A percentile compares a stretch with the other conserved stretches of the same genome.
These are phyloP conservation scores for Drosophila infuscata DNA, from an alignment of 2,888 invertebrate genomes.

Conservation along the genomic window DNA sequence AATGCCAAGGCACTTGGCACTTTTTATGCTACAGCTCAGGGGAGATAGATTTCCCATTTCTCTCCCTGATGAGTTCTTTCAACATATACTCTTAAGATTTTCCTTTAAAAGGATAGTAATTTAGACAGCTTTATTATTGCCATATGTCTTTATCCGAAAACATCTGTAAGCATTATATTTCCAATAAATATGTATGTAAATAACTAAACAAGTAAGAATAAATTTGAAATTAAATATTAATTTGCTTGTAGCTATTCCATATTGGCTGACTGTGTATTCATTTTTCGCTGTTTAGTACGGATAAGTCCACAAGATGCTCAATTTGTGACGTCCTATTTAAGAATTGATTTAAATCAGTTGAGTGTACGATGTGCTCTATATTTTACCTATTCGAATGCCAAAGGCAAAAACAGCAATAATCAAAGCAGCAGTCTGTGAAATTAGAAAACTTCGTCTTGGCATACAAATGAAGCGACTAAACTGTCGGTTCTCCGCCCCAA, in stretches of 20 bases:
- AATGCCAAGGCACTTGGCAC: constrained; percentile 47
- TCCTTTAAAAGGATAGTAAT: background rate
- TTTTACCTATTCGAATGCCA: constrained; percentile 10
- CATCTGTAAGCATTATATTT: background rate
- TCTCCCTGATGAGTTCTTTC: constrained; percentile 1
- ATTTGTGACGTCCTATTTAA: background rate
- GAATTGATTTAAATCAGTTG: constrained; percentile 34
- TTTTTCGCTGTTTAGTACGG: background rate
- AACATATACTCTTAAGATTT: background rate
- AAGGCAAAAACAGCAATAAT: constrained; percentile 10
- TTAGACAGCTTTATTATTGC: background rate
- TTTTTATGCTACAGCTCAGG: constrained; percentile 47
- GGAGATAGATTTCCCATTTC: constrained; percentile 4
- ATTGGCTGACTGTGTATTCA: background rate
- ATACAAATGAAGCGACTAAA: constrained; percentile 61
- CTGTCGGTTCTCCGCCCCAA: background rate
- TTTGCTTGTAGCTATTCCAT: background rate
- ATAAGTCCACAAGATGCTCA: background rate
- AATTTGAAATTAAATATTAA: background rate
- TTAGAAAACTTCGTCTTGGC: constrained; percentile 47
- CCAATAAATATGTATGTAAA: background rate
- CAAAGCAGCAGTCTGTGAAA: constrained; percentile 43
- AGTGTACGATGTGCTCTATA: background rate
- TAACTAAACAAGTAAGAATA: background rate
- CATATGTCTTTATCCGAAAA: background rate